These are phyloP conservation scores for Malacosoma neustria DNA, from an alignment of 2,888 invertebrate species.

Conservation along the genomic window DNA sequence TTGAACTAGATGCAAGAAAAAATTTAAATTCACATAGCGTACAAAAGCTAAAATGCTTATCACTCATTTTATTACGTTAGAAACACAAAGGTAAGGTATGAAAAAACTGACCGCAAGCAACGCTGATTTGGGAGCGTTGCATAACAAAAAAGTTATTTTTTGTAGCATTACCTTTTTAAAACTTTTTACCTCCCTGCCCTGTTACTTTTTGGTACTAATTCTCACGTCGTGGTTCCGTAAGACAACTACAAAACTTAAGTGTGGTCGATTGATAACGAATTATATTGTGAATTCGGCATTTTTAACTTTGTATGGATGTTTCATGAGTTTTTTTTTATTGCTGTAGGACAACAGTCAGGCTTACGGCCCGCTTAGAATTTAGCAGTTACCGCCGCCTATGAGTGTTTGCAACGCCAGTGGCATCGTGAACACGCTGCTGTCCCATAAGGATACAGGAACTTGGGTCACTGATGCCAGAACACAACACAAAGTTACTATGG, in stretches of 20 bases:
- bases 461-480: no score
- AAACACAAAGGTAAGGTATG: neutral
- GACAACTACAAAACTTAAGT: no score
- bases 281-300: no score
- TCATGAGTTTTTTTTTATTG: no score
- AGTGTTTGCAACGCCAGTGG: neutral
- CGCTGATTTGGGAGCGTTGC: neutral
- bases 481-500: no score
- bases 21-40: neutral
- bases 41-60: neutral
- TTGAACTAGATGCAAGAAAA: no score
- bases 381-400: neutral
- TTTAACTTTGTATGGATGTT: no score
- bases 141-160: neutral
- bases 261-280: no score
- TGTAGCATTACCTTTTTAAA: neutral
- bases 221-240: neutral
- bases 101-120: neutral
- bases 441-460: no score
- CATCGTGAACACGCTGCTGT: no score
- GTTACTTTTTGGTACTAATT: neutral
- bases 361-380: no score
- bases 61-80: neutral
- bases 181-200: neutral
- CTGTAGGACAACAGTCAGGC: no score